Base-by-base conservation (phyloP, 2,113 vertebrate species). In the Catharus bicknelli region DNA sequence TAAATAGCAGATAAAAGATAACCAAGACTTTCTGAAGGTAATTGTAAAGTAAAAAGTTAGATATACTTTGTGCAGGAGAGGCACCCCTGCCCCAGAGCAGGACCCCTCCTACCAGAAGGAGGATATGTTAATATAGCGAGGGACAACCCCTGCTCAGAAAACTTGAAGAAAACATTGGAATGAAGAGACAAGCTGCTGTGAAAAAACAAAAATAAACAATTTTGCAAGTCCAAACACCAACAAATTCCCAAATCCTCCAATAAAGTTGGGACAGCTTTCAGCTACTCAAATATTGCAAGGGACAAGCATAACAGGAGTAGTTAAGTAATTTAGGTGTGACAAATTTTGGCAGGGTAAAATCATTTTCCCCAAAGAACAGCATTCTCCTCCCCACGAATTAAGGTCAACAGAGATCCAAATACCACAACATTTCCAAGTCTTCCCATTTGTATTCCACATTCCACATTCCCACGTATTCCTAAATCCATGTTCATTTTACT, bases 1-100 rank as follows among this genome's bases (percentile, higher is more conserved):
- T 70, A 88, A 91, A 59, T 53, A 90, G 58, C 78, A 92, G 75
- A 76, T 58, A 67, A 88, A 80, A 89, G 38, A 77, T 78, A 92
- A 74, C 5, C 7, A 74, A 53, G 86, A 63, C 27, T 30, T 68
- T 90, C 67, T 70, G 47, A 86, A 89, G 22, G 11, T 83, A 23
- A 16, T 23, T 85, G 50, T 78, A 78, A 83, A 90, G 62, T 42
- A 36, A 53, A 12, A 86, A 69, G 19, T 86, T 21, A 86, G 38
- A 62, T 70, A 20, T 74, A 11, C 19, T 73, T 47, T 59, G n/a
- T 64, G 48, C 53, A 59, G 72, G 43, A 77, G 38, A 67, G 25
- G 47, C 40, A 53, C 14, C 22, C 55, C 38, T 81, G 45, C 36
- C 55, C 62, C 58, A 83, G n/a, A 67, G 57, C 43, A 84, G 86